These are phyloP conservation scores for Calonectris borealis DNA, from an alignment of 2,113 vertebrate genomes.

Conservation along the genomic window DNA sequence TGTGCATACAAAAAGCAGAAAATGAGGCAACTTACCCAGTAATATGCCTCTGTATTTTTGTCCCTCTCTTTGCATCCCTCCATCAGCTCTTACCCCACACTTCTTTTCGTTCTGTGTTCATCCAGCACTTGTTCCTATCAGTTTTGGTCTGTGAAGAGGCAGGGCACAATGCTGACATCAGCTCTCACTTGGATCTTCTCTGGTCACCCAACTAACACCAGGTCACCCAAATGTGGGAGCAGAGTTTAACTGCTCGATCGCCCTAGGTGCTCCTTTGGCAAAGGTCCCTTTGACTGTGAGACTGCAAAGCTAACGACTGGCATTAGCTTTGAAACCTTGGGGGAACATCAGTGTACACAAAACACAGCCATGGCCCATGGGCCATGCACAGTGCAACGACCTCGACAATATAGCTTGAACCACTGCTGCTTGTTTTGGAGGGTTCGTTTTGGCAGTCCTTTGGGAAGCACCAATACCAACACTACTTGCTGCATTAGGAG, in stretches of 20 bases:
- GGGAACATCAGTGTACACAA: not conserved
- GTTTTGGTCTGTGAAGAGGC: not conserved
- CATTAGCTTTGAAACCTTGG: not conserved
- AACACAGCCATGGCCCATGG: not conserved
- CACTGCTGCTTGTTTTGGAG: not conserved
- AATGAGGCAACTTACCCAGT: not conserved
- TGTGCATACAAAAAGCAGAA: not conserved
- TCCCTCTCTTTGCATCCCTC: not conserved
- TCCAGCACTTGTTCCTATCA: not conserved
- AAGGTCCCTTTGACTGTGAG: no score
- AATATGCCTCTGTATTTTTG: not conserved
- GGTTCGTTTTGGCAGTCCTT: not conserved
- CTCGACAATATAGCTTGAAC: not conserved
- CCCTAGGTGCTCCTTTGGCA: not conserved
- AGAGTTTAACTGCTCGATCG: fast-evolving
- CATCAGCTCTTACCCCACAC: not conserved
- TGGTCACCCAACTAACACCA: not conserved
- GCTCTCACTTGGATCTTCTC: not conserved
- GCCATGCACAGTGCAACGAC: not conserved
- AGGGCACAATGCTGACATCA: not conserved
- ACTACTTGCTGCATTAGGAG: not conserved
- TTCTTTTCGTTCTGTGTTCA: not conserved
- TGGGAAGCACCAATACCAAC: not conserved
- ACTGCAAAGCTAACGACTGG: not conserved
- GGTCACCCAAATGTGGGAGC: not conserved